Base-by-base conservation (phyloP, 2,113 vertebrate genomes). In the Nerophis ophidion region DNA sequence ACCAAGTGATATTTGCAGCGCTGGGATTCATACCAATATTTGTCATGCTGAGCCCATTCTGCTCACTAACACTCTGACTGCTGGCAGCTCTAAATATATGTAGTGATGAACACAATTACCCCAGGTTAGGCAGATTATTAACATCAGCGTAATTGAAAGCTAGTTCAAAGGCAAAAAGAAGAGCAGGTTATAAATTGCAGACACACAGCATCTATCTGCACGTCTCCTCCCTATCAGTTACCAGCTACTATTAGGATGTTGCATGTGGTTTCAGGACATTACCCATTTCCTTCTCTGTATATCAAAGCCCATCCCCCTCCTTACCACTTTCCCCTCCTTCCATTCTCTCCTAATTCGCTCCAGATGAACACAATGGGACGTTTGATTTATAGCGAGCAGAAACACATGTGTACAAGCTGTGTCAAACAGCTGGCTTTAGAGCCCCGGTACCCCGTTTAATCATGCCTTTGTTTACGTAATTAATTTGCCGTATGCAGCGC, bases 361-460 rank as follows among this genome's bases (percentile, higher is more conserved):
- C 54, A 56, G 54, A 56, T 56, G 54, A 56, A 38, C 54, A 56
- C 54, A 56, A 56, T 56, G 54, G 54, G 54, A 56, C 38, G 13
- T 56, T 56, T 56, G 54, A 42, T 56, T 56, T 38, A 56, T 56
- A 13, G 54, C 36, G 16, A 56, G 12, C 38, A 40, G 15, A 56
- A 16, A 56, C 16, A 19, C 54, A 19, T 13, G 54, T 56, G 42
- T 16, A 56, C 54, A 56, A 44, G 54, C 54, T 17, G 36, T 56
- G 54, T 56, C 54, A 56, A 40, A 44, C 54, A 56, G 54, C 54
- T 56, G 54, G 54, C 54, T 56, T 42, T 19, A 17, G 10, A 42
- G 38, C 38, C 38, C 38, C 11, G n/a, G 54, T 16, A 56, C n/a
- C 36, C 12, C 16, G 42, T 42, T 56, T 56, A 56, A 56, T 56